A percentile compares a stretch with the other conserved stretches of the same genome.
Conservation (phyloP, 2,888 invertebrate genomes). For the Glyphotaelius pellucidus region DNA sequence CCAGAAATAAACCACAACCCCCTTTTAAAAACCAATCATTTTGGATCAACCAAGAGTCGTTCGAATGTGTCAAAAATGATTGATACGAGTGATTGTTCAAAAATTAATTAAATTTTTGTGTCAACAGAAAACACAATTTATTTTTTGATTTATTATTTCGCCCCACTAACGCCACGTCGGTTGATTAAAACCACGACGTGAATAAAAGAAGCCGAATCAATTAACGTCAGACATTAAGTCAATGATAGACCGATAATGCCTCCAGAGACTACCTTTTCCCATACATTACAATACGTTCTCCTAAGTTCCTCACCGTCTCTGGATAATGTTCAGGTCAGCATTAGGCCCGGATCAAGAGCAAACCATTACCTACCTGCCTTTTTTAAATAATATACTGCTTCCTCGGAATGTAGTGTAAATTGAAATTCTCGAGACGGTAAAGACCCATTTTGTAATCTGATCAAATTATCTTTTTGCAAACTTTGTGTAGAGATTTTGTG, state of each 20-base stretch:
- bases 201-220: conserved; percentile 42
- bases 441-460: neutral
- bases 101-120: neutral
- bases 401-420: neutral
- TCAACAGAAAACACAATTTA: neutral
- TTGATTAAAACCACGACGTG: conserved; percentile 8
- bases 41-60: neutral
- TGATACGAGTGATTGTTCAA: neutral
- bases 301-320: neutral
- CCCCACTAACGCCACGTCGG: neutral
- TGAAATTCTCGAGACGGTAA: neutral
- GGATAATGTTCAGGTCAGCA: conserved; percentile 39
- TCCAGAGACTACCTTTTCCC: conserved; percentile 15
- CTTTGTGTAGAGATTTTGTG: neutral
- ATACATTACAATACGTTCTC: conserved; percentile 29
- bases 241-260: conserved; percentile 43
- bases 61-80: neutral
- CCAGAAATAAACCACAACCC: neutral
- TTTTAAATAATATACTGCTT: neutral
- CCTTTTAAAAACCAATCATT: neutral
- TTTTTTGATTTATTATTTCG: conserved; percentile 5
- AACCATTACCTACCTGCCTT: neutral
- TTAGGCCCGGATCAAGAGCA: conserved; percentile 16
- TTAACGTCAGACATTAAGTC: conserved; percentile 43
- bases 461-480: neutral